Base-by-base conservation (phyloP, 2,797 vertebrate species). In the Poliocrania exsul region DNA sequence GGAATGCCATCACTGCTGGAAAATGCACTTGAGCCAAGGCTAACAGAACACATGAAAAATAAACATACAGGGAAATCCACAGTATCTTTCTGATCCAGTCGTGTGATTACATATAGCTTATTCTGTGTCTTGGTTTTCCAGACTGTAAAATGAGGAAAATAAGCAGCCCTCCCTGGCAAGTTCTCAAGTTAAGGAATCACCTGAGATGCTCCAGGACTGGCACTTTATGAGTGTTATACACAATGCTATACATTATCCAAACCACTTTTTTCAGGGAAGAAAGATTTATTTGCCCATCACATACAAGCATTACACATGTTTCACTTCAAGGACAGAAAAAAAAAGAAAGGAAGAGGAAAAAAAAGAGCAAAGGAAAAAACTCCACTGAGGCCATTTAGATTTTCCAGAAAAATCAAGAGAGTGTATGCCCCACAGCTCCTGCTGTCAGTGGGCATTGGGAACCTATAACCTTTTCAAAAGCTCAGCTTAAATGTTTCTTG, bases 401-500 rank as follows among this genome's bases (percentile, higher is more conserved):
- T 83, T 86, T 86, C 65, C 49, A 83, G 49, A 40, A 74, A 86
- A 94, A 58, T 35, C 46, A 61, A 60, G 51, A 37, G 4, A 28
- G 28, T 54, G 3, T 26, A 40, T 47, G 38, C 29, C 79, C 35
- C 0, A 1, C 69, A 88, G 75, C 54, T 78, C 53, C 77, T 62
- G 74, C 23, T 85, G 38, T 19, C 81, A 47, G 25, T 50, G 75
- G 46, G 28, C 83, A 47, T 31, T 54, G 65, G 42, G 69, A 92
- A 88, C 16, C 24, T 57, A 50, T 21, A 64, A 15, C 53, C 29
- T 42, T 91, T 90, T 50, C 69, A 90, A 90, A 92, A 91, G 2
- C 42, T 91, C 47, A 54, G 42, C 50, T 88, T 83, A 73, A 93
- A 29, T 79, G 56, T 29, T 72, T 92, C 58, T 94, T 91, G 80